Evolutionary conservation across 2,888 invertebrate genomes (phyloP), one percentile per base, ranked within the genome.

Genomic region (Drosophila colorata): DNA sequence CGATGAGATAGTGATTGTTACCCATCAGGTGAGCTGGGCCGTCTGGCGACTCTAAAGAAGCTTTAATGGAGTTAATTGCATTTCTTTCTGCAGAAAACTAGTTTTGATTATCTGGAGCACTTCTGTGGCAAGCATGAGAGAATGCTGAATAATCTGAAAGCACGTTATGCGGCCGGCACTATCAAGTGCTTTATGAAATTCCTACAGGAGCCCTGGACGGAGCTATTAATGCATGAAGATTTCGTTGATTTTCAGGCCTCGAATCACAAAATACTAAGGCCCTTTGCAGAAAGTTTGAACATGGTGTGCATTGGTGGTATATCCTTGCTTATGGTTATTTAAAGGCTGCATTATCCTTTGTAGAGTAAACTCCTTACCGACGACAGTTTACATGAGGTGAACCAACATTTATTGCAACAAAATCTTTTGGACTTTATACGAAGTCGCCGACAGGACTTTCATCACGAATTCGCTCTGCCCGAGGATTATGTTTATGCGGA

Each of bases 91-190:
- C 6, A 83, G 82, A 1, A 28, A 1, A 5, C 9, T 0, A 16
- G 38, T 0, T 57, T 89, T 14, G 88, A 91, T 48, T 89, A 79
- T 47, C 57, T 92, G 23, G 83, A 90, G 23, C 80, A 80, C 33
- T 88, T 90, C 31, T 77, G 87, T 18, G 90, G 90, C 47, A 81
- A 82, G 18, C 91, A 91, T 53, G 90, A 91, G 47, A 1, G 74
- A 0, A 31, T 90, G 43, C 60, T 92, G 0, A 90, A 91, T 28
- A 90, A 87, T 63, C 28, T 91, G 0, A 73, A 49, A n/a, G 23
- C 59, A 0, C 81, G 82, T 4, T 90, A 69, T 60, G 53, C 52
- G 25, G 33, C 72, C 0, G 67, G 73, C 0, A 57, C 48, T 0
- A 88, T 91, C 6, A 23, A 59, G 0, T 85, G 71, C 23, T 81